Conservation (phyloP, 1,140 invertebrate species). For the Lordiphosa collinella region DNA sequence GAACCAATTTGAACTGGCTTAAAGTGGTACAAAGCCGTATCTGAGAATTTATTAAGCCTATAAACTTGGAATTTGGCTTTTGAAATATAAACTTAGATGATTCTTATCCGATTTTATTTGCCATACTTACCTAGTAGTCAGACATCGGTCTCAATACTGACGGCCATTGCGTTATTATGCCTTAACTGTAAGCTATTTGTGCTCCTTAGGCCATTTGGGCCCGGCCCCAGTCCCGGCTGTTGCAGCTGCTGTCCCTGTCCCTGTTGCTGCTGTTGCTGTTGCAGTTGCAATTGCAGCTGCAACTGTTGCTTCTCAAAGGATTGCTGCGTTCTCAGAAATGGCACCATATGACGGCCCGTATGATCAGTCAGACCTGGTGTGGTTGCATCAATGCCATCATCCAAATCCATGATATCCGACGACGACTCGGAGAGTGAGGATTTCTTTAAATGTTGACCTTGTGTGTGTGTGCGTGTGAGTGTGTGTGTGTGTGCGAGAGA, state of each 20-base stretch:
- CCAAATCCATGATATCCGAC: conserved; percentile 96
- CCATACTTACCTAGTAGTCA: conserved; percentile 94
- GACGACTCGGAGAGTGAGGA: conserved; percentile 94
- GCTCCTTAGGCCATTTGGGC: conserved; percentile 81
- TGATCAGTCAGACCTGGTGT: conserved; percentile 83
- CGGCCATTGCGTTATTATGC: conserved; percentile 87
- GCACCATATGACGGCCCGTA: conserved; percentile 77
- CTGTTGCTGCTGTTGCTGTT: conserved; percentile 59
- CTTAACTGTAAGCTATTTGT: conserved; percentile 91
- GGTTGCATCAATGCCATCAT: conserved; percentile 90
- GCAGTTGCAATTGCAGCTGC: conserved; percentile 65
- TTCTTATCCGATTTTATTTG: too few species aligned
- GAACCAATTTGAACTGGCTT: too few species aligned
- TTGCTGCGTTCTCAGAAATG: conserved; percentile 79
- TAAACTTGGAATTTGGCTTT: too few species aligned
- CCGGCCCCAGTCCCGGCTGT: conserved; percentile 41
- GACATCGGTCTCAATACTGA: conserved; percentile 98
- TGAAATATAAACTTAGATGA: too few species aligned
- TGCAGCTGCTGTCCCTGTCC: conserved; percentile 57
- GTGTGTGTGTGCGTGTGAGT: conserved; percentile 30
- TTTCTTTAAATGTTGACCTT: conserved; percentile 94
- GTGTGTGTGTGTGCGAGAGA: conserved; percentile 22
- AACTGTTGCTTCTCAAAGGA: conserved; percentile 77
- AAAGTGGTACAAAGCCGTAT: too few species aligned
- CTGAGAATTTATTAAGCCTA: too few species aligned